Base-by-base conservation (phyloP, 1,140 invertebrate species). In the Drosophila takahashii region DNA sequence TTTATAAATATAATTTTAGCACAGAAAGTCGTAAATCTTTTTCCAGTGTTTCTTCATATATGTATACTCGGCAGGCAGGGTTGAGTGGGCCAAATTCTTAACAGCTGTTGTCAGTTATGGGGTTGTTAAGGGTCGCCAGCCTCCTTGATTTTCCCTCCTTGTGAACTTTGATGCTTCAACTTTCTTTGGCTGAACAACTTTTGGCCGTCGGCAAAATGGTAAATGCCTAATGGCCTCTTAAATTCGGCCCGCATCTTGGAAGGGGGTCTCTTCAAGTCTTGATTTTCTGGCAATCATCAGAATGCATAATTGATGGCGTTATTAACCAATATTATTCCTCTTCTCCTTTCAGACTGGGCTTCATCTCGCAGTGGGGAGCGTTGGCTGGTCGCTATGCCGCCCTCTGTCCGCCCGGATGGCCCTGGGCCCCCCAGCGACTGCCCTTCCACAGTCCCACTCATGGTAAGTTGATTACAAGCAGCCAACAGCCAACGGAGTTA, bases 291-390 rank as follows among this genome's bases (percentile, higher is more conserved):
- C 77, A 77, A 85, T 77, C 59, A 67, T 70, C 60, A 53, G 44
- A 34, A 50, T 86, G 60, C 69, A 77, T 87, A 73, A 72, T 79
- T 89, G 65, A 86, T 78, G 65, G 47, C 70, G 57, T 60, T 75
- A 78, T 52, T 80, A 79, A 90, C 50, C 71, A 69, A 56, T 54
- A 42, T 58, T 39, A 59, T 37, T 3, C n/a, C n/a, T 18, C 13
- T 70, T 48, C 48, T 71, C 37, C 32, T 85, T 95, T 0, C 94
- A 97, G 96, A 92, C 93, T 97, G 92, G 96, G 96, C 57, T 93
- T 97, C 69, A 96, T 97, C 93, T 96, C 96, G 18, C 96, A 94
- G 91, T 96, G 94, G 94, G 96, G 94, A 85, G 96, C 94, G 53
- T 92, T 94, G 66, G 96, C 94, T 45, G 96, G 94, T 48, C 93